phyloP scores from a whole-genome alignment of 2,113 vertebrate genomes.

The Sterrhoptilus dennistouni region DNA sequence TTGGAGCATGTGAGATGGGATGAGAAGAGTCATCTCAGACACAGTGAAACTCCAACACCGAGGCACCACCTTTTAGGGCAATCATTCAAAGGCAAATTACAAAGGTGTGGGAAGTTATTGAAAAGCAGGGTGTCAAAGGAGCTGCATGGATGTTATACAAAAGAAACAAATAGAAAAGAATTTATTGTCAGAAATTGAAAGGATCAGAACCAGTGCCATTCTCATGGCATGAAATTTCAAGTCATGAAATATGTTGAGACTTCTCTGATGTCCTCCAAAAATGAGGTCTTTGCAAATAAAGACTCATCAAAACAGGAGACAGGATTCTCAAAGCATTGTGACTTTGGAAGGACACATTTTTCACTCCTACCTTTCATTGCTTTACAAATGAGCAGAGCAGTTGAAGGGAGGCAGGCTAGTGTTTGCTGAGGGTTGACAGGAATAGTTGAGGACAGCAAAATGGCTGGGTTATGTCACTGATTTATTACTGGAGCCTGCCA shows the following conservation, averaged over 20 bases:
- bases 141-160: not conserved
- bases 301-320: not conserved
- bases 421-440: not conserved
- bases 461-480: not conserved
- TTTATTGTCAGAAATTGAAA: not conserved
- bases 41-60: not conserved
- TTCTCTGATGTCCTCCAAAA: not conserved
- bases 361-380: not conserved
- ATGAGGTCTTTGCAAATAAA: not conserved
- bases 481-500: not conserved
- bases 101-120: not conserved
- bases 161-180: not conserved
- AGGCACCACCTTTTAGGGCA: not conserved
- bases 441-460: not conserved
- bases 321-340: not conserved
- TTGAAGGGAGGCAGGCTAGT: not conserved
- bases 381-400: not conserved
- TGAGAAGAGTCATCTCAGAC: not conserved
- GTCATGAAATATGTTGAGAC: not conserved
- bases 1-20: not conserved
- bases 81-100: not conserved
- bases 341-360: not conserved
- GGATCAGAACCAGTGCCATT: not conserved
- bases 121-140: not conserved
- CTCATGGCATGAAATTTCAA: not conserved